phyloP scores from a whole-genome alignment of 2,888 invertebrate genomes.

The Acrobasis consociella region DNA sequence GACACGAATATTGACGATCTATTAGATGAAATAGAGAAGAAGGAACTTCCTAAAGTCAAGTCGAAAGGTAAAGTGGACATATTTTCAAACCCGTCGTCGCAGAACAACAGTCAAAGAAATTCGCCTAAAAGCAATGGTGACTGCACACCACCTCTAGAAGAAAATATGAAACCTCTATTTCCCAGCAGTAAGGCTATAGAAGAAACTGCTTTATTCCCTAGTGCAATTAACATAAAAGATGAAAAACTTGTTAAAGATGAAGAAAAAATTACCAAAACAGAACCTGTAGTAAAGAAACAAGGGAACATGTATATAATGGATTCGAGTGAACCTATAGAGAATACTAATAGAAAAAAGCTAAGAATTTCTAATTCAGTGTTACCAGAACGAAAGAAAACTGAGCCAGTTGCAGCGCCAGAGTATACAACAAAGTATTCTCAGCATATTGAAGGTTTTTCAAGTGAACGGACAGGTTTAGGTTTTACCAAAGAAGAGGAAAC shows the following conservation, averaged over 20 bases:
- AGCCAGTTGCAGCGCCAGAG: conserved; percentile 42
- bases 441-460: conserved; percentile 69
- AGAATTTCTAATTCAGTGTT: conserved; percentile 73
- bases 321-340: conserved; percentile 49
- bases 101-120: conserved; percentile 40
- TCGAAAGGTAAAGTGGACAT: conserved; percentile 47
- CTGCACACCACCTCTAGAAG: conserved; percentile 43
- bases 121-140: conserved; percentile 49
- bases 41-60: conserved; percentile 63
- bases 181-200: conserved; percentile 51
- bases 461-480: conserved; percentile 76
- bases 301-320: conserved; percentile 65
- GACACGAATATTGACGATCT: conserved; percentile 63
- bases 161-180: conserved; percentile 44
- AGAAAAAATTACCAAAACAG: conserved; percentile 29
- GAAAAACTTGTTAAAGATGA: conserved; percentile 38
- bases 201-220: conserved; percentile 43
- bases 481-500: conserved; percentile 61
- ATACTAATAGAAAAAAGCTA: conserved; percentile 61
- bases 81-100: conserved; percentile 30
- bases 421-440: conserved; percentile 78
- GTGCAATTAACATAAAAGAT: conserved; percentile 44
- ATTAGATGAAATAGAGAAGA: conserved; percentile 70
- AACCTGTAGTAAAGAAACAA: conserved; percentile 50
- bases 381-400: conserved; percentile 57